Conservation (phyloP, 2,797 vertebrate genomes). For the Syndactyla subalaris region DNA sequence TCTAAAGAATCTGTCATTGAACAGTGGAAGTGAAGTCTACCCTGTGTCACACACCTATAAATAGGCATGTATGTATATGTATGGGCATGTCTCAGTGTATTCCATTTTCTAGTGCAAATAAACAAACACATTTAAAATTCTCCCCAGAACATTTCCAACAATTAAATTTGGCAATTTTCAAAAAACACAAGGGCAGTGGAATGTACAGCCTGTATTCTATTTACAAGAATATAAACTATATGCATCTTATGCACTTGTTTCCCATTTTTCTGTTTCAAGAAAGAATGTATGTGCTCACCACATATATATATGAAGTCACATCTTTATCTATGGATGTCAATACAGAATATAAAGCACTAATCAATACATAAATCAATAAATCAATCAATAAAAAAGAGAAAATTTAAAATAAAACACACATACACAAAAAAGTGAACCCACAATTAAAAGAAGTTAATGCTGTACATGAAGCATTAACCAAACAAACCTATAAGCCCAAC, state of each 20-base stretch:
- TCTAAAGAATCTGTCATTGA: not conserved
- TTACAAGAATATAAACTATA: not conserved
- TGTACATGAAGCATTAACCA: not conserved
- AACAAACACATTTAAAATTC: not conserved
- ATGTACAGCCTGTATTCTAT: not conserved
- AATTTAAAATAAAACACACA: not conserved
- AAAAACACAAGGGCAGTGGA: not conserved
- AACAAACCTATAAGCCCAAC: not conserved
- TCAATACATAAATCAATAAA: not conserved
- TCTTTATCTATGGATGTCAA: not conserved
- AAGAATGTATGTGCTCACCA: not conserved
- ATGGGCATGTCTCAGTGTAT: slow-evolving; percentile 13
- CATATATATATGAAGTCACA: not conserved
- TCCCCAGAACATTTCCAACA: not conserved
- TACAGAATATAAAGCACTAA: not conserved
- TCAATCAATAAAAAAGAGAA: not conserved
- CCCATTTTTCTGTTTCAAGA: not conserved
- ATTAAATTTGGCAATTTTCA: not conserved
- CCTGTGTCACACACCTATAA: slow-evolving; percentile 22
- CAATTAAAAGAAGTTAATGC: not conserved
- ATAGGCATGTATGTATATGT: not conserved
- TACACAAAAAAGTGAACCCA: too few species aligned
- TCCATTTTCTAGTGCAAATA: slow-evolving; percentile 28
- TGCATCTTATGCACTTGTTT: not conserved
- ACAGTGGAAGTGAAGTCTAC: not conserved